These are phyloP conservation scores for Lineus longissimus DNA, from an alignment of 1,140 invertebrate species.

Conservation along the genomic window DNA sequence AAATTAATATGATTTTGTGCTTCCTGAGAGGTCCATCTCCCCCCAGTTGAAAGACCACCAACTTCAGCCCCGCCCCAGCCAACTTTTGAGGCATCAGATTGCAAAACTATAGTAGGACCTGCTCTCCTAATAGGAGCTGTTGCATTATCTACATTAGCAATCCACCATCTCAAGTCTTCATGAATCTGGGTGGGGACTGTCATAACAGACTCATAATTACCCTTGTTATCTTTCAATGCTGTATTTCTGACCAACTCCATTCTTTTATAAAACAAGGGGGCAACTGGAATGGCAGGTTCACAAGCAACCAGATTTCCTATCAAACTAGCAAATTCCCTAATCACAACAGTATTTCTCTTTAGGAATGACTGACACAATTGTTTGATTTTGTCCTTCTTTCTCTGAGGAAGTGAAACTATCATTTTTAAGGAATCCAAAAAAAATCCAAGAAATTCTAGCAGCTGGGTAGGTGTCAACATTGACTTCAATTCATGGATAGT, in stretches of 20 bases:
- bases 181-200: background rate
- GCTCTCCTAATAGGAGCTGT: constrained; percentile 1
- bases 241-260: constrained; percentile 17
- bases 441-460: constrained; percentile 19
- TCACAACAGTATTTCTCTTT: background rate
- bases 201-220: constrained; percentile 13
- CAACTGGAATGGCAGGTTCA: constrained; percentile 20
- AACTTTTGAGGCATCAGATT: constrained; percentile 1
- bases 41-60: constrained; percentile 8
- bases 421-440: constrained; percentile 20
- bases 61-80: constrained; percentile 12
- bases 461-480: constrained; percentile 18
- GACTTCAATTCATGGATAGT: constrained; percentile 24
- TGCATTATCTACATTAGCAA: constrained; percentile 14
- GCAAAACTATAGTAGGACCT: background rate
- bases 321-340: constrained; percentile 11
- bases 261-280: constrained; percentile 16
- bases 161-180: constrained; percentile 18
- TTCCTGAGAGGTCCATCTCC: constrained; percentile 9
- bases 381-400: constrained; percentile 17
- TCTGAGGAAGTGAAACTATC: constrained; percentile 17
- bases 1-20: constrained; percentile 5
- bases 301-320: constrained; percentile 15
- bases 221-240: constrained; percentile 11
- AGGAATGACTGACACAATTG: too few species aligned